A percentile compares a stretch with the other conserved stretches of the same genome.
phyloP scores from a whole-genome alignment of 2,113 vertebrate genomes.

The Vulpes lagopus region DNA sequence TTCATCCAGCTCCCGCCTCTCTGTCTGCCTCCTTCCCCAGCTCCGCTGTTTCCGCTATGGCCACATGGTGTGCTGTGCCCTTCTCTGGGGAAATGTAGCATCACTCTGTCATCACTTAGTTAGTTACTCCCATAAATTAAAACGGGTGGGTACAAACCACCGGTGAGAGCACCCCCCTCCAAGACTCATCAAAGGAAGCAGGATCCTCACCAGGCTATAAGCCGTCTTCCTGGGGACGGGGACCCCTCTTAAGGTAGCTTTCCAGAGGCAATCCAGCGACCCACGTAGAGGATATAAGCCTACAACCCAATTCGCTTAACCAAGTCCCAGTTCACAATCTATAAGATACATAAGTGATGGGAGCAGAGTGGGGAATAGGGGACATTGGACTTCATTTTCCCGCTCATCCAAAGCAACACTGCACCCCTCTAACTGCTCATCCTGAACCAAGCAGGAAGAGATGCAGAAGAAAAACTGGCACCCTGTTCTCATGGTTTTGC shows the following conservation, averaged over 20 bases:
- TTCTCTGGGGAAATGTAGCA: neutral
- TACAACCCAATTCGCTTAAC: neutral
- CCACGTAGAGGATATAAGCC: neutral
- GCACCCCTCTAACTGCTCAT: neutral
- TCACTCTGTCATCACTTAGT: neutral
- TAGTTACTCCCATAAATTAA: neutral
- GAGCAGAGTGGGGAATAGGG: fast-evolving
- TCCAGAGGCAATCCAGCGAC: neutral
- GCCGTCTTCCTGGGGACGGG: neutral
- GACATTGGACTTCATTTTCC: neutral
- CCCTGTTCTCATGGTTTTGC: neutral
- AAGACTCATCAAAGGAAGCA: neutral
- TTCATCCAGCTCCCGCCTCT: neutral
- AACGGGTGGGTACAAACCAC: neutral
- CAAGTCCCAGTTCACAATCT: neutral
- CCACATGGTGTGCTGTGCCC: neutral
- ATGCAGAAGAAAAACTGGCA: neutral
- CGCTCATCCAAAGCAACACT: neutral
- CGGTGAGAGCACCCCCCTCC: neutral
- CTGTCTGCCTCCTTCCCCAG: neutral
- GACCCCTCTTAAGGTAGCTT: neutral
- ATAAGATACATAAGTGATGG: neutral
- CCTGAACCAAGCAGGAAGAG: neutral
- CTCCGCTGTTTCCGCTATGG: neutral
- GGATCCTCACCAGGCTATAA: neutral